These are phyloP conservation scores for Aplocera efformata DNA, from an alignment of 2,888 invertebrate genomes.

Conservation along the genomic window DNA sequence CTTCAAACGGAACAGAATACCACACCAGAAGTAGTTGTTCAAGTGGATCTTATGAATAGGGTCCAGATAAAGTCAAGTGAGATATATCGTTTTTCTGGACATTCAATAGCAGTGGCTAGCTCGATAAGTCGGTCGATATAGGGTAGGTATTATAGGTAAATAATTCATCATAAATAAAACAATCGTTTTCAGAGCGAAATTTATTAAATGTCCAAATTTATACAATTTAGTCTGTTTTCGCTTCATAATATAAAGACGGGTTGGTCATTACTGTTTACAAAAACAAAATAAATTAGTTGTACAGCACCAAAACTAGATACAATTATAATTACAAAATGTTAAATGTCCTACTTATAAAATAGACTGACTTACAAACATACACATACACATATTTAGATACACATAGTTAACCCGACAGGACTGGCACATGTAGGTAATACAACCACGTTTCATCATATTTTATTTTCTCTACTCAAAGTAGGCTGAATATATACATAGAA, in stretches of 20 bases:
- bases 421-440: conserved; percentile 11
- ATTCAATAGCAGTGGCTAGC: no score
- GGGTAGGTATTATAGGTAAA: no score
- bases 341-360: conserved; percentile 45
- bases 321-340: conserved; percentile 56
- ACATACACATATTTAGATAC: conserved; percentile 14
- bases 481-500: no score
- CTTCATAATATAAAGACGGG: conserved; percentile 60
- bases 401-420: conserved; percentile 2
- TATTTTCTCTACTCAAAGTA: no score
- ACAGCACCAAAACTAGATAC: conserved; percentile 77
- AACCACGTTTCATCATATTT: neutral
- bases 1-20: no score
- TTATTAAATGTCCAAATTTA: conserved; percentile 74
- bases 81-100: no score
- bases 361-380: conserved; percentile 34
- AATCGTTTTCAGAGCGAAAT: conserved; percentile 58
- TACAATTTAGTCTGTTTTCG: conserved; percentile 68
- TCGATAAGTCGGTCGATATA: no score
- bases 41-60: no score
- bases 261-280: conserved; percentile 61
- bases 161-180: conserved; percentile 62
- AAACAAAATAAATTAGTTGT: conserved; percentile 76
- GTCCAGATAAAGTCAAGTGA: no score
- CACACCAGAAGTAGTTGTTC: no score